These are phyloP conservation scores for Acrossocheilus fasciatus DNA, from an alignment of 2,797 vertebrate genomes.

Conservation along the genomic window DNA sequence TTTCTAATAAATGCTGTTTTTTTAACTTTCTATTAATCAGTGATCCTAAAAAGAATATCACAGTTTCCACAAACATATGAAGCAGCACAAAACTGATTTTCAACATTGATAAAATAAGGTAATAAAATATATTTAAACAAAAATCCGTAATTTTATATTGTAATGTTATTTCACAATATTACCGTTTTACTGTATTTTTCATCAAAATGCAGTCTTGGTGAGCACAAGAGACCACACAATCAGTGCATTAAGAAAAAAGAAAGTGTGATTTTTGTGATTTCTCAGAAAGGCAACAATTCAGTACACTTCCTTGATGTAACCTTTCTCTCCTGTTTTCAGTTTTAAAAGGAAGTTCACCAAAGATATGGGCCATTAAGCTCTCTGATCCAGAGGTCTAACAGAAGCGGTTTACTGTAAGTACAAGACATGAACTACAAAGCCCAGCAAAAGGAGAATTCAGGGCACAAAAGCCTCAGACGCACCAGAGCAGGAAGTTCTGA, in stretches of 20 bases:
- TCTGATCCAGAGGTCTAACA: constrained; percentile 36
- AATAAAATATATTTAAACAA: neutral
- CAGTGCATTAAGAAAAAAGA: neutral
- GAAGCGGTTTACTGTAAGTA: constrained; percentile 49
- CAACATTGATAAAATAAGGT: neutral
- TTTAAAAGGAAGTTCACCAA: constrained; percentile 8
- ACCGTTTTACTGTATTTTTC: neutral
- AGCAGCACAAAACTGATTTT: neutral
- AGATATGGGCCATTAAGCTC: constrained; percentile 40
- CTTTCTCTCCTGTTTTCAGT: constrained; percentile 34
- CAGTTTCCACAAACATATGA: neutral
- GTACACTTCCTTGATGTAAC: constrained; percentile 17
- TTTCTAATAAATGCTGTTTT: too few species aligned
- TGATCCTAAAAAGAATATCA: neutral
- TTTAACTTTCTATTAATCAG: too few species aligned
- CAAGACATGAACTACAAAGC: constrained; percentile 47
- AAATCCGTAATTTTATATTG: neutral
- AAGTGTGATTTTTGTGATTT: neutral
- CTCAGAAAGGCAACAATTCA: neutral
- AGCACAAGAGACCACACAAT: neutral
- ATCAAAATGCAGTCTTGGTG: too few species aligned
- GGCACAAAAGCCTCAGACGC: constrained; percentile 43
- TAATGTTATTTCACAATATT: neutral
- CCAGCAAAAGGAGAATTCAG: constrained; percentile 36
- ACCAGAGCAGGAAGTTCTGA: constrained; percentile 42